Evolutionary conservation across 2,797 vertebrate genomes (phyloP), one percentile per base, ranked within the genome.

Genomic region (Enteromius treurensis): DNA sequence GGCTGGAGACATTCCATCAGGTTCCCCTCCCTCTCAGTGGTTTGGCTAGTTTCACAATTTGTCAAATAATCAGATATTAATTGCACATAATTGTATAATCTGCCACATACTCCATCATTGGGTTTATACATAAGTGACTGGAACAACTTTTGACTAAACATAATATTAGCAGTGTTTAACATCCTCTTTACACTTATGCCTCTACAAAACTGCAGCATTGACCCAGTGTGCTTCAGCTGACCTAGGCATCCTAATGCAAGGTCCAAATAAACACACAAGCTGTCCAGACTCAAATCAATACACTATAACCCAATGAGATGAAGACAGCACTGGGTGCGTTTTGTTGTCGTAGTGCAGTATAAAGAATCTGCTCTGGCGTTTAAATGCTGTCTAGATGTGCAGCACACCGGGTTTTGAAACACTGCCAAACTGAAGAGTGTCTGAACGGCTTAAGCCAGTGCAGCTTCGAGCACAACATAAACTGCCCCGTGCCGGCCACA

Each of bases 391-490:
- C 19, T 62, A 60, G 40, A 29, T 10, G 23, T 58, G n/a, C 32
- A 55, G 47, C 21, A 76, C 37, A 37, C 19, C 34, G 26, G 21
- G 13, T 69, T 76, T 78, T 60, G 14, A 78, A 42, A 62, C 75
- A 40, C 42, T 71, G 42, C 53, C 75, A 49, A 37, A 19, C 11
- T 49, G 19, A 83, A 69, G 47, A 37, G 51, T 17, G 32, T 34
- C 29, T 55, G 62, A 32, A 76, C 34, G 71, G 74, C 81, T 83
- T 70, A 83, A 83, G n/a, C 51, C 23, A 32, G 13, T 6, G 19
- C 69, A 74, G 68, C 53, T 62, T 71, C 32, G 55, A 68, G 5
- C 23, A 47, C 49, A 11, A 26, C 26, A 42, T 6, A 47, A 77
- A 60, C 65, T 60, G 34, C 4, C 26, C 29, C 37, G 53, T 45